Conservation (phyloP, 1,140 invertebrate genomes). For the Paralvinella palmiformis region DNA sequence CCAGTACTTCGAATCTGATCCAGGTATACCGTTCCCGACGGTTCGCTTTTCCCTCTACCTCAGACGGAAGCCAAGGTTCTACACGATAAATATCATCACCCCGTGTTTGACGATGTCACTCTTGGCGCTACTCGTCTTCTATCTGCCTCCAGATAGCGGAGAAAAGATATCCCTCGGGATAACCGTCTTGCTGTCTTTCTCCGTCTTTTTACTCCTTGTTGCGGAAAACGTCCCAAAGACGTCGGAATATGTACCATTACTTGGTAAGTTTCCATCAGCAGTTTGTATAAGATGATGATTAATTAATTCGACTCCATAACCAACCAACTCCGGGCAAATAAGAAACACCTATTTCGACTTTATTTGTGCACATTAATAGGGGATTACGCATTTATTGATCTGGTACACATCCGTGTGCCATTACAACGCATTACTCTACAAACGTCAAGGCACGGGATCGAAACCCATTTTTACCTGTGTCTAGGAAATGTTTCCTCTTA, state of each 20-base stretch:
- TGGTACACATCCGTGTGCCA: too few species aligned
- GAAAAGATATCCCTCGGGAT: slow-evolving; percentile 50
- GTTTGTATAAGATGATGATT: too few species aligned
- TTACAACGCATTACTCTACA: too few species aligned
- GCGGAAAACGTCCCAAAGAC: slow-evolving; percentile 50
- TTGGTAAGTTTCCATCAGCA: slow-evolving; percentile 39
- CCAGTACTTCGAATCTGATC: slow-evolving; percentile 13
- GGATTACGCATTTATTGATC: too few species aligned
- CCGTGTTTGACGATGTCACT: slow-evolving; percentile 50
- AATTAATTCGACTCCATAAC: too few species aligned
- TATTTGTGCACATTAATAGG: too few species aligned
- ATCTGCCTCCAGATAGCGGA: slow-evolving; percentile 47
- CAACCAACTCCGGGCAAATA: too few species aligned
- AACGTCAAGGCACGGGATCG: too few species aligned
- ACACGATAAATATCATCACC: slow-evolving; percentile 49
- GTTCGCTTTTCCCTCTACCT: slow-evolving; percentile 5
- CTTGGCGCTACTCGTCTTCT: slow-evolving; percentile 51
- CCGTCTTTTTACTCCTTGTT: slow-evolving; percentile 48
- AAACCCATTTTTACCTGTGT: too few species aligned
- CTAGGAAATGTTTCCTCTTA: too few species aligned
- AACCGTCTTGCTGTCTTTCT: slow-evolving; percentile 46
- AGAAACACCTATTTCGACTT: too few species aligned
- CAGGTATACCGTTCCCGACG: slow-evolving; percentile 8
- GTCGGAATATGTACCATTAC: slow-evolving; percentile 44
- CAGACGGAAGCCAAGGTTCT: slow-evolving; percentile 53